Conservation (phyloP, 1,140 invertebrate genomes). For the Zaprionus lachaisei region DNA sequence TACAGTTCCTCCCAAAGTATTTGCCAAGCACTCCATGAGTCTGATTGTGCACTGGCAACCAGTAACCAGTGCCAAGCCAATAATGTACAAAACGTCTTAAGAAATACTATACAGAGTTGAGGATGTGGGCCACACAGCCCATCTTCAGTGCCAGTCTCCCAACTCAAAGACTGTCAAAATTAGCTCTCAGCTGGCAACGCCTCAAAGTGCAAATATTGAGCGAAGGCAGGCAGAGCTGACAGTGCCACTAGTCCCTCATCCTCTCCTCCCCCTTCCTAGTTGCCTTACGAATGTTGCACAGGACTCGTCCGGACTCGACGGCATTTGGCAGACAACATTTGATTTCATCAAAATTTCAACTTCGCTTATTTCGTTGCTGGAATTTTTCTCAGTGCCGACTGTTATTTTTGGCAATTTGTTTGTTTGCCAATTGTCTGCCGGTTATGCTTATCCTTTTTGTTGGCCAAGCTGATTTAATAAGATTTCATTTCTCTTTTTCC, state of each 20-base stretch:
- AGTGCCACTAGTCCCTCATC: slow-evolving; percentile 9
- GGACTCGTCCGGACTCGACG: background rate
- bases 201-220: slow-evolving; percentile 75
- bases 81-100: slow-evolving; percentile 62
- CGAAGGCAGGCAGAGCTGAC: slow-evolving; percentile 41
- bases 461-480: slow-evolving; percentile 63
- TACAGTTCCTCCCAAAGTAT: slow-evolving; percentile 57
- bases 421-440: slow-evolving; percentile 79
- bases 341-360: slow-evolving; percentile 54
- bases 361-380: slow-evolving; percentile 34
- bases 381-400: slow-evolving; percentile 46
- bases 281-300: background rate
- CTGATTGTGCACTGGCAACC: slow-evolving; percentile 43
- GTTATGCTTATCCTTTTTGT: slow-evolving; percentile 59
- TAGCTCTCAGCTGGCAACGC: slow-evolving; percentile 67
- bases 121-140: slow-evolving; percentile 11
- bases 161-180: slow-evolving; percentile 52
- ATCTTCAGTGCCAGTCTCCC: slow-evolving; percentile 7
- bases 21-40: slow-evolving; percentile 65
- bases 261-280: background rate
- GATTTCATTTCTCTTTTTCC: slow-evolving; percentile 55
- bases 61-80: slow-evolving; percentile 47
- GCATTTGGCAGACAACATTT: slow-evolving; percentile 50
- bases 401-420: slow-evolving; percentile 77
- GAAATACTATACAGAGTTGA: slow-evolving; percentile 22